These are phyloP conservation scores for Enhydra lutris DNA, from an alignment of 2,113 vertebrate species.

Conservation along the genomic window DNA sequence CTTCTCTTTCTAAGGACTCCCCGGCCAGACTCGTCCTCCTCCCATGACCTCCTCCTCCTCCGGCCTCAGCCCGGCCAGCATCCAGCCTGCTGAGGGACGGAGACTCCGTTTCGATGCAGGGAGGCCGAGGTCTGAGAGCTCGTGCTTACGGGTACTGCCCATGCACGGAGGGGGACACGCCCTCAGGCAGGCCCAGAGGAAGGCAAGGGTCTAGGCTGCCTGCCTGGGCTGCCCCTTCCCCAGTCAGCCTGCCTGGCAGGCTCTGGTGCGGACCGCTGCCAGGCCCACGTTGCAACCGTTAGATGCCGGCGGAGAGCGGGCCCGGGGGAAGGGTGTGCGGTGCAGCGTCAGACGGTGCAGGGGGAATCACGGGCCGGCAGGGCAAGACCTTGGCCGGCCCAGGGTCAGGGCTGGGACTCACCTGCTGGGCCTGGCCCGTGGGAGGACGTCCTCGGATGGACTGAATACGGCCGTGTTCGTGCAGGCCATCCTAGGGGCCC, in stretches of 20 bases:
- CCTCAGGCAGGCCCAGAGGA: background rate
- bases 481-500: background rate
- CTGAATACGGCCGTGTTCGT: background rate
- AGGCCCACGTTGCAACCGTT: rapidly evolving
- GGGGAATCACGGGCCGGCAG: background rate
- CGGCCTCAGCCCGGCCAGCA: background rate
- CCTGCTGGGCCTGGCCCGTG: background rate
- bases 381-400: rapidly evolving
- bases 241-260: background rate
- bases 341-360: background rate
- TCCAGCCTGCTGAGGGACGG: background rate
- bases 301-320: rapidly evolving
- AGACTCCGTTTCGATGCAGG: background rate
- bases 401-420: too few species aligned
- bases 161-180: rapidly evolving
- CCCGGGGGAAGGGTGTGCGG: rapidly evolving
- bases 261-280: rapidly evolving
- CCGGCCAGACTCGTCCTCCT: rapidly evolving
- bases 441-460: rapidly evolving
- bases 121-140: rapidly evolving
- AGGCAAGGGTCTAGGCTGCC: rapidly evolving
- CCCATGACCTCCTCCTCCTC: background rate
- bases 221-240: background rate
- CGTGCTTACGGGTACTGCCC: rapidly evolving
- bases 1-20: background rate